Base-by-base conservation (phyloP, 2,888 invertebrate genomes). In the Drosophila acutilabella region DNA sequence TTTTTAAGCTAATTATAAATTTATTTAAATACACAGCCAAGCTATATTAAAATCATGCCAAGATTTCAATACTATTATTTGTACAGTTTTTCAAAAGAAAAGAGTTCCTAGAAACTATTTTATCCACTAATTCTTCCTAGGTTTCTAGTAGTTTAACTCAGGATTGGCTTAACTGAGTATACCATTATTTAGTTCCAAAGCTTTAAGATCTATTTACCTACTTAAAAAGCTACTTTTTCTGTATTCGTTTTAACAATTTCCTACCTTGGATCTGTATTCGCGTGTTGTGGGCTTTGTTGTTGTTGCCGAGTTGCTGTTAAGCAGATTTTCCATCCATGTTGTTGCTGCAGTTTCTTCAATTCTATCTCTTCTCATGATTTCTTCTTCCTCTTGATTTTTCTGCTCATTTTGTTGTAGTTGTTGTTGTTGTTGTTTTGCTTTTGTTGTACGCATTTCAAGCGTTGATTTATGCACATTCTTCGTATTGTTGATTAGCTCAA, bases 401-500 rank as follows among this genome's bases (percentile, higher is more conserved):
- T 64, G 45, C 26, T 73, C 48, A 11, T 61, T 40, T 2, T 53
- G 23, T 40, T 57, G 38, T 20, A 20, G 20, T 20, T 62, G 50
- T 4, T 44, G 14, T 30, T 57, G 42, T 26, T 68, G 52, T 14
- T 64, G 69, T 18, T 51, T 64, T 44, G 59, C 56, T 67, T 58
- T 45, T 61, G 74, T 76, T 72, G 72, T 85, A 80, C 85, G 88
- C 87, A 88, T 83, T 78, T 89, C 86, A 36, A 82, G 86, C 69
- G 69, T 67, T 78, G 89, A 82, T 86, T 81, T 90, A 72, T 90
- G 89, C 73, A 82, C 80, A 90, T 90, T 90, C 78, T 88, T 90
- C 73, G 88, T 86, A 74, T 90, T 91, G 81, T 91, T 91, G 78
- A 91, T 92, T 75, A 91, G 92, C 91, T 93, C 93, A 92, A 92